Evolutionary conservation across 2,888 invertebrate species (phyloP).

Genomic region (Cheiracanthium punctorium): DNA sequence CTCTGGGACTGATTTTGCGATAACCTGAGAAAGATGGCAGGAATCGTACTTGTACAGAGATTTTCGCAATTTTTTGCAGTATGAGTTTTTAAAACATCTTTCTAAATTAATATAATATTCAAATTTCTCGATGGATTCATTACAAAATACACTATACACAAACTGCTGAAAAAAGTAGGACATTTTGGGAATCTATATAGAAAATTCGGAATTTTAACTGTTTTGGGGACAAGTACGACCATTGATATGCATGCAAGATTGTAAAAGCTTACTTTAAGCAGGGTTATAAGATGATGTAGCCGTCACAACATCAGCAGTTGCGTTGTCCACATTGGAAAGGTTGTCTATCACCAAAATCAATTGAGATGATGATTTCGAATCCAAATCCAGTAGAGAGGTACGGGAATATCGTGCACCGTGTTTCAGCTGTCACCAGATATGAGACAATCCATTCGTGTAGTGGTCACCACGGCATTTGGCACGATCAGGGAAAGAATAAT

Average conservation of each 20-base stretch:
- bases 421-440: background rate
- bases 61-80: too few species aligned
- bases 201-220: too few species aligned
- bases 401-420: background rate
- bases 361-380: background rate
- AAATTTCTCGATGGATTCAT: too few species aligned
- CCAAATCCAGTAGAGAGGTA: constrained; percentile 26
- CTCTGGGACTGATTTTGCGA: too few species aligned
- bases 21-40: too few species aligned
- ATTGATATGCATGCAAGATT: background rate
- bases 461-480: background rate
- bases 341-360: constrained; percentile 5
- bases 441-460: background rate
- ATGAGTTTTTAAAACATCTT: too few species aligned
- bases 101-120: too few species aligned
- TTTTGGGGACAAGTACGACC: too few species aligned
- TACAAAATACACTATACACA: too few species aligned
- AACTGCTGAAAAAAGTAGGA: too few species aligned
- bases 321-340: constrained; percentile 22
- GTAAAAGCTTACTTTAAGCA: constrained; percentile 42
- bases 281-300: background rate
- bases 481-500: background rate
- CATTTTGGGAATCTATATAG: too few species aligned
- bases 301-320: constrained; percentile 52
- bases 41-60: too few species aligned